Evolutionary conservation across 2,888 invertebrate species (phyloP).

Genomic region (Aleiodes alternator): DNA sequence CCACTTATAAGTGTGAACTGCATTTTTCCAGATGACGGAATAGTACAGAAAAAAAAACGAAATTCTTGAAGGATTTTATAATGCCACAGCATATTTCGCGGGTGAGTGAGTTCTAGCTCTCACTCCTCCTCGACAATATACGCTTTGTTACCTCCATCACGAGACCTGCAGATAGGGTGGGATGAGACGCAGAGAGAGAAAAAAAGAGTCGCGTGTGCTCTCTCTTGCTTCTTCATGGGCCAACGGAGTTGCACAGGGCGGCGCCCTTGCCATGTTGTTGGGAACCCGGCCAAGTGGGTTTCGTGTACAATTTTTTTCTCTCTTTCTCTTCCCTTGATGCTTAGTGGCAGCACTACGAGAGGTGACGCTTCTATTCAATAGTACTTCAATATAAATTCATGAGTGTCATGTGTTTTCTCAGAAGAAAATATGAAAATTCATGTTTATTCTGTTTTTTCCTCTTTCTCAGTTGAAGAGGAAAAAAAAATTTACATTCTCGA

Average conservation of each 20-base stretch:
- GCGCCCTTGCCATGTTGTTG: constrained; percentile 56
- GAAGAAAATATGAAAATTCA: constrained; percentile 2
- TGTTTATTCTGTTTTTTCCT: too few relatives aligned
- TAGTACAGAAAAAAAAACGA: constrained; percentile 61
- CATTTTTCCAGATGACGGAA: constrained; percentile 58
- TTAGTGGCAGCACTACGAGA: too few relatives aligned
- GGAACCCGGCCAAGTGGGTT: constrained; percentile 68
- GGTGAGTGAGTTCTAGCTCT: constrained; percentile 7
- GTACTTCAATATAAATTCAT: constrained; percentile 27
- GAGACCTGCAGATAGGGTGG: constrained; percentile 36
- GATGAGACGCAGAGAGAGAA: neutral
- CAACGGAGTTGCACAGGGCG: constrained; percentile 45
- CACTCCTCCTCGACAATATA: constrained; percentile 12
- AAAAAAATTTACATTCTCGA: too few relatives aligned
- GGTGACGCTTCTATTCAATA: too few relatives aligned
- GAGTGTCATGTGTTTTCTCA: constrained; percentile 26
- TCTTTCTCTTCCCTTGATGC: constrained; percentile 12
- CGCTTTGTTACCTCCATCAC: constrained; percentile 37
- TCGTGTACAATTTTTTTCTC: constrained; percentile 48
- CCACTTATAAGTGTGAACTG: neutral
- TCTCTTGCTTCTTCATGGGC: constrained; percentile 20
- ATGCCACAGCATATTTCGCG: constrained; percentile 61
- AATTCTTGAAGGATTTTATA: constrained; percentile 62
- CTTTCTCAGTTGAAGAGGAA: too few relatives aligned
- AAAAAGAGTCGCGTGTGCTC: constrained; percentile 36